phyloP scores from a whole-genome alignment of 2,888 invertebrate genomes.

The Drosophila flavopinicola region DNA sequence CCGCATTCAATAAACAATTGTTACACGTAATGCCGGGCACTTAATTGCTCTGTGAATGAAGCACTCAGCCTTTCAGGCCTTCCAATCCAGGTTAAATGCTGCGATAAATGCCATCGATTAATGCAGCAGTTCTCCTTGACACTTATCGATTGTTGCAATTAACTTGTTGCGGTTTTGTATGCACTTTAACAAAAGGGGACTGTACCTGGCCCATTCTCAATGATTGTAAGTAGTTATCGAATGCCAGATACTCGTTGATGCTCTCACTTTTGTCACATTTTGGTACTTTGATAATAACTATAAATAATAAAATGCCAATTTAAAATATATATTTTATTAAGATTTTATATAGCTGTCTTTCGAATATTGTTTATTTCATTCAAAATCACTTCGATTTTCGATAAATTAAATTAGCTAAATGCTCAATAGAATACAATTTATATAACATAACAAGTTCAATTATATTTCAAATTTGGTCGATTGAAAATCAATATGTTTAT shows the following conservation, averaged over 20 bases:
- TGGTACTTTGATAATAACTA: too few relatives aligned
- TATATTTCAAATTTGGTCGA: too few relatives aligned
- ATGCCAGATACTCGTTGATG: background rate
- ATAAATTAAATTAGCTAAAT: too few relatives aligned
- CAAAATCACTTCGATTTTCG: too few relatives aligned
- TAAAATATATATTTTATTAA: too few relatives aligned
- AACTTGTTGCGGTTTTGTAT: slow-evolving; percentile 16
- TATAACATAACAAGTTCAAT: too few relatives aligned
- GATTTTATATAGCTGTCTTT: too few relatives aligned
- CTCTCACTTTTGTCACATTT: background rate
- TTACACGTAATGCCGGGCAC: slow-evolving; percentile 19
- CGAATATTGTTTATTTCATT: too few relatives aligned
- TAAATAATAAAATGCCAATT: too few relatives aligned
- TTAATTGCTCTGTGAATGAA: slow-evolving; percentile 39
- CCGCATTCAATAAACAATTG: slow-evolving; percentile 51
- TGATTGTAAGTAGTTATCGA: background rate
- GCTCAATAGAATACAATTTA: too few relatives aligned
- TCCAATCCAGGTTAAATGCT: slow-evolving; percentile 25
- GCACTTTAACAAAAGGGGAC: slow-evolving; percentile 1
- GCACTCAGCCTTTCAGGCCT: slow-evolving; percentile 25
- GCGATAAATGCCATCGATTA: slow-evolving; percentile 31
- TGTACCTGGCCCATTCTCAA: background rate
- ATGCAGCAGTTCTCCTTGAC: slow-evolving; percentile 6
- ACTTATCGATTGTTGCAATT: slow-evolving; percentile 36
- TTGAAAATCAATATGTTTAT: too few relatives aligned